A percentile compares a stretch with the other conserved stretches of the same genome.
phyloP scores from a whole-genome alignment of 2,797 vertebrate genomes.

The Limnodromus scolopaceus region DNA sequence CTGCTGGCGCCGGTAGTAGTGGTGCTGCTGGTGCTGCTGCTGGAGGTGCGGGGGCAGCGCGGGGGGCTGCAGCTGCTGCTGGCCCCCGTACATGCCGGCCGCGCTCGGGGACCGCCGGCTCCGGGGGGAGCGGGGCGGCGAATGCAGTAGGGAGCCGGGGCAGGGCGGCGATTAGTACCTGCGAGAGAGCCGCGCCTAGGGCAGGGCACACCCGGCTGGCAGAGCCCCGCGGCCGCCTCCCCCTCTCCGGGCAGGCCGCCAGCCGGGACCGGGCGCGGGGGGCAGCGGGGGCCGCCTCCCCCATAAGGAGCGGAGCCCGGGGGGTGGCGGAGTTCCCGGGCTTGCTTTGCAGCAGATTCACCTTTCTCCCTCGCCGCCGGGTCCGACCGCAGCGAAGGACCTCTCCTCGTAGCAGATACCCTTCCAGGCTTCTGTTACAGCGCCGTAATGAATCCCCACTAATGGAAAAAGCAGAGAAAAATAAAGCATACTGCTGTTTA shows the following conservation, averaged over 20 bases:
- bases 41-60: not conserved
- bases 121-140: not conserved
- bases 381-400: not conserved
- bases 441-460: fast-evolving
- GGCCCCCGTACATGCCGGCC: constrained; percentile 61
- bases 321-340: not conserved
- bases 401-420: fast-evolving
- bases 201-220: not conserved
- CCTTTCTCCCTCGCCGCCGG: not conserved
- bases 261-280: not conserved
- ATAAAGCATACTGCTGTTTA: fast-evolving
- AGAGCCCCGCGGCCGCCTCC: not conserved
- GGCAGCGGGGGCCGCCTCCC: not conserved
- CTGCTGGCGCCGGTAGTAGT: constrained; percentile 52
- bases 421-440: not conserved
- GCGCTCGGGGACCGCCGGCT: not conserved
- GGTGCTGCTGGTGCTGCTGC: not conserved
- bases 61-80: constrained; percentile 58
- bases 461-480: fast-evolving
- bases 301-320: no score
- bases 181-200: constrained; percentile 19
- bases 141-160: not conserved
- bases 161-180: constrained; percentile 3
- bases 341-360: fast-evolving
- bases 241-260: not conserved